Conservation (phyloP, 1,140 invertebrate genomes). For the Drosophila watanabei region DNA sequence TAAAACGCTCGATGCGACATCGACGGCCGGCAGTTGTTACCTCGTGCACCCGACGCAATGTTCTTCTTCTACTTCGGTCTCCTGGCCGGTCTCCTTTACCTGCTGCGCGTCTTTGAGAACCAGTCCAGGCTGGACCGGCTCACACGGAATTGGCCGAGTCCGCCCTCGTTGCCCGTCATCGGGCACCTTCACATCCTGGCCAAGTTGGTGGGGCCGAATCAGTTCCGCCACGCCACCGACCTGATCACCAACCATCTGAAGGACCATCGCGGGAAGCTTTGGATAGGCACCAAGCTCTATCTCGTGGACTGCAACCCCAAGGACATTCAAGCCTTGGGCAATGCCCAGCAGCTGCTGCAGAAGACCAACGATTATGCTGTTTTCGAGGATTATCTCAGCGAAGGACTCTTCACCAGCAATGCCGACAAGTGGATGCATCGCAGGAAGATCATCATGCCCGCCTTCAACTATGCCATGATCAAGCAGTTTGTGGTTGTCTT, state of each 20-base stretch:
- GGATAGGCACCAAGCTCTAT: conserved; percentile 67
- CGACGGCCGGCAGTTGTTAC: conserved; percentile 34
- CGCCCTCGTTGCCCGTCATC: conserved; percentile 53
- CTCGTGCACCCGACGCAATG: conserved; percentile 41
- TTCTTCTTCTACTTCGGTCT: conserved; percentile 32
- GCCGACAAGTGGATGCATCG: conserved; percentile 92
- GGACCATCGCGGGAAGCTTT: conserved; percentile 70
- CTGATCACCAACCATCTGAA: conserved; percentile 41
- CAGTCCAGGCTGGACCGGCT: conserved; percentile 52
- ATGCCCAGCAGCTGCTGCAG: conserved; percentile 86
- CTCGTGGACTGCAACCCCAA: conserved; percentile 70
- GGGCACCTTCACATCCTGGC: conserved; percentile 65
- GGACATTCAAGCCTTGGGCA: conserved; percentile 70
- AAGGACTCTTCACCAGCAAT: conserved; percentile 88
- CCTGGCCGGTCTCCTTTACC: conserved; percentile 14
- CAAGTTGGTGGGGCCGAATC: conserved; percentile 49
- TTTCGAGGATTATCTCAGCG: conserved; percentile 89
- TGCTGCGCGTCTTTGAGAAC: conserved; percentile 34
- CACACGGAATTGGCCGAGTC: conserved; percentile 65
- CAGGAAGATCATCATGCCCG: conserved; percentile 93
- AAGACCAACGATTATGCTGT: conserved; percentile 85
- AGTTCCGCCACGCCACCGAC: conserved; percentile 33
- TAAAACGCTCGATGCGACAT: conserved; percentile 48
- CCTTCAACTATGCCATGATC: conserved; percentile 94
- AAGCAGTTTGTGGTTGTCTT: conserved; percentile 56